These are phyloP conservation scores for Apis florea DNA, from an alignment of 1,140 invertebrate species.

Conservation along the genomic window DNA sequence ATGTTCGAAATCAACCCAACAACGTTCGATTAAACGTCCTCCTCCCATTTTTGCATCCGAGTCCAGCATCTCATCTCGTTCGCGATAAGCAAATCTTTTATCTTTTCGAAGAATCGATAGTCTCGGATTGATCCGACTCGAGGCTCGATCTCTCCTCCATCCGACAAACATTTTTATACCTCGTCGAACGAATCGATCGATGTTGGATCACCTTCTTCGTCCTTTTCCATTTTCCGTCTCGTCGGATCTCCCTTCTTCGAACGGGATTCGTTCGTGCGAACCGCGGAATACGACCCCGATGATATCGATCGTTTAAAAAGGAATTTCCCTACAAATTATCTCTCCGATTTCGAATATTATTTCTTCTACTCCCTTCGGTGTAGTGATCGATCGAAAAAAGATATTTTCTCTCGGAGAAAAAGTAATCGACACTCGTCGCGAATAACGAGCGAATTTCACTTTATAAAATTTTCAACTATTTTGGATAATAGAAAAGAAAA, in stretches of 20 bases:
- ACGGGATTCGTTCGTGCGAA: not conserved
- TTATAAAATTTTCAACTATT: not conserved
- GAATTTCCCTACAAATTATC: not conserved
- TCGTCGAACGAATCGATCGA: slow-evolving; percentile 8
- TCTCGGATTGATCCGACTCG: slow-evolving; percentile 32
- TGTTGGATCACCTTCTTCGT: not conserved
- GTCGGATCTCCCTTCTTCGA: not conserved
- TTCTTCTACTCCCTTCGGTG: too few species aligned
- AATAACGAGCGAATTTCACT: not conserved
- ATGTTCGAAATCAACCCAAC: too few species aligned
- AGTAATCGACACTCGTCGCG: too few species aligned
- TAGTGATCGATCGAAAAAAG: not conserved
- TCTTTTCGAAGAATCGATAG: not conserved
- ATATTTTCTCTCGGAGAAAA: not conserved
- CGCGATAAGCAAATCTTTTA: too few species aligned
- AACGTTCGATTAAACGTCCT: too few species aligned
- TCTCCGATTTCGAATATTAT: not conserved
- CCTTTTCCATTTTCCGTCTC: not conserved
- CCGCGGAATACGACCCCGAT: too few species aligned
- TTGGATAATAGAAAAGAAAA: not conserved
- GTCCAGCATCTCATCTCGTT: too few species aligned
- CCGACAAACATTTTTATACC: slow-evolving; percentile 12
- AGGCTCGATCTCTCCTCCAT: not conserved
- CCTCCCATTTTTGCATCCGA: too few species aligned
- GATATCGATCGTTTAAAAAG: too few species aligned